phyloP scores from a whole-genome alignment of 1,140 invertebrate species.

The Colletes gigas region DNA sequence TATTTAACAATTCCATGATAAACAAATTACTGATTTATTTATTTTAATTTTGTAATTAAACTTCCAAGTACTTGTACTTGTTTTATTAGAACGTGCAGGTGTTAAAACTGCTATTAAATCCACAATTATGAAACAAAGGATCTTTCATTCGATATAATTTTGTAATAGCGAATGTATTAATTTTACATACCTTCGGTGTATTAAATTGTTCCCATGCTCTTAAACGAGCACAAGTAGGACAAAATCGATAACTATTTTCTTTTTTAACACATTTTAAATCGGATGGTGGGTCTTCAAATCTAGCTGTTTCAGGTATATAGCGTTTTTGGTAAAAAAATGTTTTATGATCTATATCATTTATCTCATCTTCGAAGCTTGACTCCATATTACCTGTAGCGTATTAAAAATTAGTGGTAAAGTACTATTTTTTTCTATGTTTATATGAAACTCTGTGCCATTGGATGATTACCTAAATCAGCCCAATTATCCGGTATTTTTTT shows the following conservation, averaged over 20 bases:
- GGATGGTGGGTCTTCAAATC: conserved; percentile 86
- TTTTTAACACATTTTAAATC: conserved; percentile 79
- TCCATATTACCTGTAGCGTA: conserved; percentile 56
- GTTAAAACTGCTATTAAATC: no score
- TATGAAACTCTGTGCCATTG: not conserved
- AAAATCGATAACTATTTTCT: conserved; percentile 80
- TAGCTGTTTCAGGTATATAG: conserved; percentile 85
- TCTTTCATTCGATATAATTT: no score
- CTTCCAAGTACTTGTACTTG: no score
- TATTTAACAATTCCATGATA: conserved; percentile 77
- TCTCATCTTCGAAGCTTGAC: conserved; percentile 71
- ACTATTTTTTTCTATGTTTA: not conserved
- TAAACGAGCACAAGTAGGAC: conserved; percentile 60
- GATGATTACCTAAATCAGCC: conserved; percentile 57
- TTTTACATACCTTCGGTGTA: conserved; percentile 77
- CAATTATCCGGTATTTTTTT: conserved; percentile 58
- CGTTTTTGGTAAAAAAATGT: conserved; percentile 85
- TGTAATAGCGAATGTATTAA: not conserved
- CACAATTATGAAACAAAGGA: no score
- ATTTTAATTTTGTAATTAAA: no score
- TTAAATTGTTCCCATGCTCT: conserved; percentile 47
- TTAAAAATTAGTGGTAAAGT: not conserved
- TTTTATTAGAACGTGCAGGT: no score
- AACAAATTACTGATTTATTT: no score
- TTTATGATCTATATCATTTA: conserved; percentile 83